Evolutionary conservation across 2,888 invertebrate genomes (phyloP), one percentile per base, ranked within the genome.

Genomic region (Lasioglossum calceatum): DNA sequence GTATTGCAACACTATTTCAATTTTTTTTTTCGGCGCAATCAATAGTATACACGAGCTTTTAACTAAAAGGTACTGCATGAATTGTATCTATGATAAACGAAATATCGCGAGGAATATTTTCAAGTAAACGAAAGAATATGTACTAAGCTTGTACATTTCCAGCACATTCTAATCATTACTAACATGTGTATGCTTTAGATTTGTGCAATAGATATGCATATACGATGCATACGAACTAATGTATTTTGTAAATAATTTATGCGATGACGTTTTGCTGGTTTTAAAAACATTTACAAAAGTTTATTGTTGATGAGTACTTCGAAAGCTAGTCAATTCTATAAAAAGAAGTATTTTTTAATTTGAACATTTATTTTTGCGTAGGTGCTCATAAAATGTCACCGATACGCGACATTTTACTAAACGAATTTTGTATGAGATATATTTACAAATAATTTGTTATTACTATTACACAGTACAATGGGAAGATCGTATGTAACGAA

Each of bases 361-460:
- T 42, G 14, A 10, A 75, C 64, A 61, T 75, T 79, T 23, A 50
- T 32, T n/a, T 27, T 42, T 71, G 39, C 54, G 64, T n/a, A 61
- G 64, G 75, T 70, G 36, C 54, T 50, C 36, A 67, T 23, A n/a
- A 84, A 78, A 73, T 67, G 32, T 39, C 77, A 74, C 58, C 36
- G 74, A 76, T 64, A 64, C 8, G 19, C 19, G 2, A 64, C 80
- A 82, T 74, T 88, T 23, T 79, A 84, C 64, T 67, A 71, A 70
- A 32, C 7, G 12, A 76, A 81, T 90, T 89, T 90, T 86, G 36
- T 84, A 87, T 71, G 74, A 70, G 14, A 83, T 77, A 27, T 89
- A 88, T 84, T 85, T 27, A 81, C 64, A 80, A 58, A 44, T 73
- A 42, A 32, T 76, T 80, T 71, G 54, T 67, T 85, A 72, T 16